phyloP scores from a whole-genome alignment of 2,888 invertebrate genomes.

The Oxystoma pomonae region DNA sequence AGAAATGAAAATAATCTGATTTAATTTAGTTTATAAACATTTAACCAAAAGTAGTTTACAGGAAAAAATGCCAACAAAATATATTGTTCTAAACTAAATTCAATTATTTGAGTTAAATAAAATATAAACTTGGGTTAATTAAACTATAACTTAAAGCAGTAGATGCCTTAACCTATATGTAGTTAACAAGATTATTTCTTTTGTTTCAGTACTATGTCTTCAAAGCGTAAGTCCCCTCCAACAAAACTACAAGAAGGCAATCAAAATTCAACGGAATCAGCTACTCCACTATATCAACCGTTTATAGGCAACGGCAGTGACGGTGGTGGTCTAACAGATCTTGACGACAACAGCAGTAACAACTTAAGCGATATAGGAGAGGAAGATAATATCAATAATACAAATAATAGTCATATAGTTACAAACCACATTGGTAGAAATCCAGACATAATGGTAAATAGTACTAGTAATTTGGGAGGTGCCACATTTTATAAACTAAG shows the following conservation, averaged over 20 bases:
- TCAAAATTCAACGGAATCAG: constrained; percentile 28
- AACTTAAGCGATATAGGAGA: constrained; percentile 58
- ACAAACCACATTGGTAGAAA: background rate
- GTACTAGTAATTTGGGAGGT: constrained; percentile 29
- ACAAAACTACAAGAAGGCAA: constrained; percentile 82
- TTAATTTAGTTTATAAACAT: too few relatives aligned
- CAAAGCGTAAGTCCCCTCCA: constrained; percentile 94
- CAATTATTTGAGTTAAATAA: too few relatives aligned
- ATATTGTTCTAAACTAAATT: too few relatives aligned
- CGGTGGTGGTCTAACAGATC: constrained; percentile 52
- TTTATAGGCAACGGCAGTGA: constrained; percentile 54
- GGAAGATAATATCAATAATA: constrained; percentile 48
- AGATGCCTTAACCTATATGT: too few relatives aligned
- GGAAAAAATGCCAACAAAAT: too few relatives aligned
- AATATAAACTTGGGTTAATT: too few relatives aligned
- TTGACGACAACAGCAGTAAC: constrained; percentile 56
- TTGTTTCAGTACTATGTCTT: constrained; percentile 88
- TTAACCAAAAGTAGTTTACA: too few relatives aligned
- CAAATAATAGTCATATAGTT: background rate
- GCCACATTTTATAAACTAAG: constrained; percentile 43
- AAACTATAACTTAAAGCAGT: too few relatives aligned
- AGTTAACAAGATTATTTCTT: too few relatives aligned
- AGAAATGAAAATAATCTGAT: too few relatives aligned
- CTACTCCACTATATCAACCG: constrained; percentile 38
- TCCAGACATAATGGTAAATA: constrained; percentile 35